A percentile compares a stretch with the other conserved stretches of the same genome.
Evolutionary conservation across 1,140 invertebrate genomes (phyloP).

Genomic region (Drosophila fuyamai): DNA sequence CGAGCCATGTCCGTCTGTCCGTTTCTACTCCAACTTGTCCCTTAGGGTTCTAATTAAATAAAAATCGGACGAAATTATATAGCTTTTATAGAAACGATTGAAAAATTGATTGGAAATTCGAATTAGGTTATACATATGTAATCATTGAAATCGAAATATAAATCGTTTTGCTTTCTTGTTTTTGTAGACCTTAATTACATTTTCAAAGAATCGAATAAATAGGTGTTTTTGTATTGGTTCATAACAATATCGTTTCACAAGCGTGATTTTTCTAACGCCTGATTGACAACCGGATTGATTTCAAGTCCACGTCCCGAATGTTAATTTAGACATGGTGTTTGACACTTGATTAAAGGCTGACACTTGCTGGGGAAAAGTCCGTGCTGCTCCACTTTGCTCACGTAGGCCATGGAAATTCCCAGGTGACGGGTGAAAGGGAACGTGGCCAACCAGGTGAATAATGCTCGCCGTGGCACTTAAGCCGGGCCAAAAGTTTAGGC

Average conservation of each 20-base stretch:
- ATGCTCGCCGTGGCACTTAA: conserved; percentile 50
- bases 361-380: conserved; percentile 1
- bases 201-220: neutral
- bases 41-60: too few species aligned
- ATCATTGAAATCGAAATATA: too few species aligned
- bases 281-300: conserved; percentile 40
- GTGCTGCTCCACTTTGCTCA: conserved; percentile 11
- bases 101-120: too few species aligned
- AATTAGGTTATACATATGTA: too few species aligned
- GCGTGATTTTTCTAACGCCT: neutral
- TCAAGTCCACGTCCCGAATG: conserved; percentile 18
- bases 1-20: too few species aligned
- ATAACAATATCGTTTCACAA: neutral
- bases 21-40: too few species aligned
- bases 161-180: neutral
- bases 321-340: conserved; percentile 36
- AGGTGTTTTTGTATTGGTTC: neutral
- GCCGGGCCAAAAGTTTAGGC: conserved; percentile 49
- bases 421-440: neutral
- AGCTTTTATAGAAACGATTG: too few species aligned
- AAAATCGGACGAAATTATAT: too few species aligned
- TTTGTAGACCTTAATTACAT: too few species aligned
- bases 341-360: conserved; percentile 54
- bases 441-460: conserved; percentile 43
- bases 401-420: conserved; percentile 25